phyloP scores from a whole-genome alignment of 1,140 invertebrate genomes.

The Trissolcus basalis region DNA sequence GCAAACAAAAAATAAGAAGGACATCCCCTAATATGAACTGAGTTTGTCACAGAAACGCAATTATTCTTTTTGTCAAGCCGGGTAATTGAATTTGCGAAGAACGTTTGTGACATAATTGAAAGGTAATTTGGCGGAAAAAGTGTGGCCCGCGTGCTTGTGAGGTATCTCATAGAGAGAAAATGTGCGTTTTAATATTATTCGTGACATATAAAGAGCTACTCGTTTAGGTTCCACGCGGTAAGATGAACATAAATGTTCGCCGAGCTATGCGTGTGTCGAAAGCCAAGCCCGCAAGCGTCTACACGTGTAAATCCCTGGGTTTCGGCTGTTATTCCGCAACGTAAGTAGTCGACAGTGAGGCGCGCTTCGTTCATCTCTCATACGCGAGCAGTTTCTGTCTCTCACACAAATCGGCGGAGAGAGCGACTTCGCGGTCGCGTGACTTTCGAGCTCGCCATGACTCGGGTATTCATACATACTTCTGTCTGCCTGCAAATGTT shows the following conservation, averaged over 20 bases:
- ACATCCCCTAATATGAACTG: slow-evolving; percentile 6
- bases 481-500: neutral
- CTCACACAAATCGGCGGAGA: slow-evolving; percentile 60
- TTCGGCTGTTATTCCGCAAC: slow-evolving; percentile 64
- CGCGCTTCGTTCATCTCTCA: slow-evolving; percentile 20
- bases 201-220: slow-evolving; percentile 42
- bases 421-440: slow-evolving; percentile 64
- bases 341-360: slow-evolving; percentile 24
- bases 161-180: slow-evolving; percentile 23
- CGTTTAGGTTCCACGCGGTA: slow-evolving; percentile 30
- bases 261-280: slow-evolving; percentile 58
- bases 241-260: slow-evolving; percentile 69
- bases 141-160: slow-evolving; percentile 1
- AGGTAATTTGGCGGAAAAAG: slow-evolving; percentile 40
- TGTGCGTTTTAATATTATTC: slow-evolving; percentile 44
- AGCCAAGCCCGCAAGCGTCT: slow-evolving; percentile 59
- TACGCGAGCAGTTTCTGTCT: slow-evolving; percentile 46
- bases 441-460: slow-evolving; percentile 64
- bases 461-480: slow-evolving; percentile 20
- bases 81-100: slow-evolving; percentile 26
- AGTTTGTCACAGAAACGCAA: slow-evolving; percentile 28
- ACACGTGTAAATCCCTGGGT: slow-evolving; percentile 70
- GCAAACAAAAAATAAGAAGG: neutral
- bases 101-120: slow-evolving; percentile 25
- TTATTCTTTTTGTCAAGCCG: slow-evolving; percentile 24